Evolutionary conservation across 2,888 invertebrate species (phyloP).

Genomic region (Pachymerium ferrugineum): DNA sequence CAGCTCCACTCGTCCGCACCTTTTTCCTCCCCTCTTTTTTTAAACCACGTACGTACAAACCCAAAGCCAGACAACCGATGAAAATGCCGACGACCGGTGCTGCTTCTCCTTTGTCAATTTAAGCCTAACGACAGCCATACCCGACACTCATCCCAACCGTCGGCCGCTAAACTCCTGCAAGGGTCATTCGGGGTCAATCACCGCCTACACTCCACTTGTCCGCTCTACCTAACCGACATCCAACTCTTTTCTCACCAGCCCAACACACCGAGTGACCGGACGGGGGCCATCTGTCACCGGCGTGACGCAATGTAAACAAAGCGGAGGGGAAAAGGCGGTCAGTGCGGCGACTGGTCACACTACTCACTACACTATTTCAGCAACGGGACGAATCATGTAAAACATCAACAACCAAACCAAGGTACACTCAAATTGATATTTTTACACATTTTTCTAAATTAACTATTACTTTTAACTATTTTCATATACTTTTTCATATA

Average conservation of each 20-base stretch:
- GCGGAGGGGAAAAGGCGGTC: slow-evolving; percentile 5
- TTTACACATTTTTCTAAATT: neutral
- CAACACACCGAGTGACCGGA: slow-evolving; percentile 3
- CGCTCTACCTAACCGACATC: neutral
- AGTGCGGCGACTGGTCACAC: slow-evolving; percentile 27
- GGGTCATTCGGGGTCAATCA: slow-evolving; percentile 15
- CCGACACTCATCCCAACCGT: neutral
- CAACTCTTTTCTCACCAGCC: neutral
- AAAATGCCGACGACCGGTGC: slow-evolving; percentile 21
- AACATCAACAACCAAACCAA: too few relatives aligned
- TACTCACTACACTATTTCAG: neutral
- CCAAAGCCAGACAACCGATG: neutral
- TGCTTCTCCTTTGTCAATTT: slow-evolving; percentile 32
- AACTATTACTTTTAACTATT: neutral
- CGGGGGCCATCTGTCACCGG: slow-evolving; percentile 31
- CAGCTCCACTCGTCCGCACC: neutral
- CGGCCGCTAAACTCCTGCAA: neutral
- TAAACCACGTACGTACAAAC: neutral
- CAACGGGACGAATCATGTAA: neutral
- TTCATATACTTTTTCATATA: neutral
- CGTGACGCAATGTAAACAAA: slow-evolving; percentile 35
- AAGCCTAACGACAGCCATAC: slow-evolving; percentile 32
- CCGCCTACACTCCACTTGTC: neutral
- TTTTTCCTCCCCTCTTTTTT: neutral
- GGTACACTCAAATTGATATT: neutral